A percentile compares a stretch with the other conserved stretches of the same genome.
Evolutionary conservation across 2,797 vertebrate genomes (phyloP).

Genomic region (Lepidocolaptes lacrymiger): DNA sequence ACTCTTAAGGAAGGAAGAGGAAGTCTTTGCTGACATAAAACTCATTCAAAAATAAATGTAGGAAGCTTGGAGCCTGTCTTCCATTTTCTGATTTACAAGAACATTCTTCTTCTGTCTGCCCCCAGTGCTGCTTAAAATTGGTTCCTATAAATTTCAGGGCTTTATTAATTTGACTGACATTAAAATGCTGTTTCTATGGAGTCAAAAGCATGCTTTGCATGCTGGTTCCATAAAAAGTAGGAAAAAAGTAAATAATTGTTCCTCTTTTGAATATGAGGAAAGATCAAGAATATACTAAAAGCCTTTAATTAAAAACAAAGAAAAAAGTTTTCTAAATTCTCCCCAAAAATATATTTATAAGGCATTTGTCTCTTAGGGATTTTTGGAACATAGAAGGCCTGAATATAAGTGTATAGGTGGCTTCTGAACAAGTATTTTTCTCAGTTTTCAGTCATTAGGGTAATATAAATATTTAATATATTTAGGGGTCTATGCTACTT

Average conservation of each 20-base stretch:
- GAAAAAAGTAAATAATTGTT: constrained; percentile 10
- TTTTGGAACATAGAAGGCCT: background rate
- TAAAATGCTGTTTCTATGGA: constrained; percentile 38
- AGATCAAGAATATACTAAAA: background rate
- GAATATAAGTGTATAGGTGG: background rate
- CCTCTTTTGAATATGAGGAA: background rate
- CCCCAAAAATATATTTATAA: background rate
- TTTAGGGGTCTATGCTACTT: background rate
- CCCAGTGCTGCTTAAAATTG: background rate
- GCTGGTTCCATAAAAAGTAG: background rate
- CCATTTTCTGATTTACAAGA: background rate
- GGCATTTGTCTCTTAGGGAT: background rate
- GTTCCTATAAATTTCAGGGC: background rate
- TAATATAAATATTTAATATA: background rate
- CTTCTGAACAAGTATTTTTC: background rate
- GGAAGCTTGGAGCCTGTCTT: background rate
- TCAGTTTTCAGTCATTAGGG: background rate
- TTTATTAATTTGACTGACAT: constrained; percentile 24
- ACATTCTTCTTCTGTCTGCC: background rate
- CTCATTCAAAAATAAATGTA: background rate
- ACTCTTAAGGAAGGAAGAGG: background rate
- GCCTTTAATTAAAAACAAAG: background rate
- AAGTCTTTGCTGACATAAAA: background rate
- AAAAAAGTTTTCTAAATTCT: background rate
- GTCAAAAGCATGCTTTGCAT: background rate